phyloP scores from a whole-genome alignment of 2,888 invertebrate genomes.

The Chymomyza procnemis region DNA sequence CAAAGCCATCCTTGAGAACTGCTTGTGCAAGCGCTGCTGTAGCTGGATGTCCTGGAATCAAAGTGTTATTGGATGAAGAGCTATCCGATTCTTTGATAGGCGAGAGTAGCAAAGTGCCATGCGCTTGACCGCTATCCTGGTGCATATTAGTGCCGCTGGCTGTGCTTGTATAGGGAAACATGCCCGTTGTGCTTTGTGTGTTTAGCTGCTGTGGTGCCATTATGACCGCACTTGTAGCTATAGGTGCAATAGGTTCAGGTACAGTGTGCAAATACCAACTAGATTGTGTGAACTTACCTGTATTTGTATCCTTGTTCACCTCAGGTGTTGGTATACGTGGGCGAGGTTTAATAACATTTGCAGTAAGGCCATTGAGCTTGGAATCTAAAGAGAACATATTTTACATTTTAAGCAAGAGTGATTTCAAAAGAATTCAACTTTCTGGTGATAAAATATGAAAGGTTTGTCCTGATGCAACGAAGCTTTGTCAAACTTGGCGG shows the following conservation, averaged over 20 bases:
- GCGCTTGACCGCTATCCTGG: conserved; percentile 84
- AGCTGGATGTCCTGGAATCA: conserved; percentile 86
- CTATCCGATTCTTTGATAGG: conserved; percentile 92
- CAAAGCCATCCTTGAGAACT: conserved; percentile 78
- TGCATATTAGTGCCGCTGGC: conserved; percentile 58
- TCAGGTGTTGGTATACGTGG: conserved; percentile 95
- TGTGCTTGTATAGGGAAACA: conserved; percentile 77
- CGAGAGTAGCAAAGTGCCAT: conserved; percentile 87
- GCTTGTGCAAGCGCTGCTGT: conserved; percentile 89
- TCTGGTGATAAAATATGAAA: too few relatives aligned
- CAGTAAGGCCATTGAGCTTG: conserved; percentile 82
- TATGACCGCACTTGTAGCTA: conserved; percentile 80
- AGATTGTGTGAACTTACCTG: conserved; percentile 81
- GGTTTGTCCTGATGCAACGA: too few relatives aligned
- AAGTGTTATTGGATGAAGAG: conserved; percentile 85
- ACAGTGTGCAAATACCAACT: conserved; percentile 43
- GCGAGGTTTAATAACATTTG: conserved; percentile 82
- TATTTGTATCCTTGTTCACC: conserved; percentile 86
- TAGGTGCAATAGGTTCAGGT: conserved; percentile 64
- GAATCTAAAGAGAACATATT: conserved; percentile 79
- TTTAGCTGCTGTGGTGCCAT: conserved; percentile 84
- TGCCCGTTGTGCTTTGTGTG: conserved; percentile 78
- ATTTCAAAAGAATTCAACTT: too few relatives aligned
- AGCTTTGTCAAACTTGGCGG: too few relatives aligned
- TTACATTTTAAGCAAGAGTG: too few relatives aligned